These are phyloP conservation scores for Uloborus diversus DNA, from an alignment of 1,140 invertebrate genomes.

Conservation along the genomic window DNA sequence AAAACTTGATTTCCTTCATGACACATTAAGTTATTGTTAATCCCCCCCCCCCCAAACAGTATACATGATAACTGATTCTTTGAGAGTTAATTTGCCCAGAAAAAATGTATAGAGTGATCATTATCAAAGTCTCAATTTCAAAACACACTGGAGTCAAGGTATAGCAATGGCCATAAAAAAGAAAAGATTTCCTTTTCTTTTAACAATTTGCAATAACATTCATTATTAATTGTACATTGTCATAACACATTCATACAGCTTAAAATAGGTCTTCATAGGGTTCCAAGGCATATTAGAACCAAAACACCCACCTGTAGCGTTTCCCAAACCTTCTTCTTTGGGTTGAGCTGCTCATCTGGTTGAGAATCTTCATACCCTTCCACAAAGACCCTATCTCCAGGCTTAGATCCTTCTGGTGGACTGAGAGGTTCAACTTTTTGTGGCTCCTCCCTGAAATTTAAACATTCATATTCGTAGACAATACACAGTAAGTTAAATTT, in stretches of 20 bases:
- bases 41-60: too few relatives aligned
- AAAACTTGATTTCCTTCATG: too few relatives aligned
- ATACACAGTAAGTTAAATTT: neutral
- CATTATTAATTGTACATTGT: neutral
- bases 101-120: too few relatives aligned
- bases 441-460: slow-evolving; percentile 63
- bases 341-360: slow-evolving; percentile 80
- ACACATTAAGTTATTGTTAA: too few relatives aligned
- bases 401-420: slow-evolving; percentile 75
- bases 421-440: slow-evolving; percentile 85
- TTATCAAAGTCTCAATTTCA: neutral
- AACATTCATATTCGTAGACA: neutral
- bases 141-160: neutral
- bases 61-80: too few relatives aligned
- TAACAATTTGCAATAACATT: neutral
- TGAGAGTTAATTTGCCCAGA: too few relatives aligned
- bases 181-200: neutral
- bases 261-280: neutral
- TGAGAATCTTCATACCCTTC: slow-evolving; percentile 81
- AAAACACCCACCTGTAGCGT: slow-evolving; percentile 74
- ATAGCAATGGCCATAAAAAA: neutral
- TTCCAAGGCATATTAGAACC: neutral
- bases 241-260: neutral
- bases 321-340: slow-evolving; percentile 99
- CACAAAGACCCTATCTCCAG: slow-evolving; percentile 83